Conservation (phyloP, 2,113 vertebrate species). For the Fulica atra region DNA sequence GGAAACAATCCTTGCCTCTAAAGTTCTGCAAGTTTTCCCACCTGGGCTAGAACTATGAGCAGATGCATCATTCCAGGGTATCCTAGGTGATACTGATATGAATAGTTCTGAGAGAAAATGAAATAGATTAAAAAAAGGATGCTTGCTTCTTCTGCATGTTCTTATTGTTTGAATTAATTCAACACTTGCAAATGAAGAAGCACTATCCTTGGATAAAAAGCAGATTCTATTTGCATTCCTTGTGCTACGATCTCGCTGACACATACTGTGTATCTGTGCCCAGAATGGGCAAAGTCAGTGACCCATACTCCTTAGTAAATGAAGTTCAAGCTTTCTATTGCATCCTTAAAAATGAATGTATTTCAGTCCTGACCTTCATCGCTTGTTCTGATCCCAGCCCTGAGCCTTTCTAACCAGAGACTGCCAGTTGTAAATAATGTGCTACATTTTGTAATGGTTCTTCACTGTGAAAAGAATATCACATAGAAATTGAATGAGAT, state of each 20-base stretch:
- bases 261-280: not conserved
- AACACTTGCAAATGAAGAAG: not conserved
- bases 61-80: not conserved
- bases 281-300: not conserved
- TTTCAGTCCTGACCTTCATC: constrained; percentile 27
- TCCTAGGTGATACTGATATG: constrained; percentile 12
- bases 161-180: not conserved
- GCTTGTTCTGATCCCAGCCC: not conserved
- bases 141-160: not conserved
- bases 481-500: not conserved
- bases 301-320: constrained; percentile 1
- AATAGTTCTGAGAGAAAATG: not conserved
- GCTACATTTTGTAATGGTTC: constrained; percentile 14
- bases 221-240: not conserved
- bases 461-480: not conserved
- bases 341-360: not conserved
- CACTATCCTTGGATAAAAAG: not conserved
- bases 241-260: not conserved
- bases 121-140: not conserved
- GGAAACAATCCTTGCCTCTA: not conserved
- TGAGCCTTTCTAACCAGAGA: constrained; percentile 5
- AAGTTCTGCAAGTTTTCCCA: not conserved
- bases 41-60: not conserved
- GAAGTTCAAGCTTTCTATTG: not conserved
- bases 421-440: not conserved